Base-by-base conservation (phyloP, 1,140 invertebrate species). In the Drosophila malerkotliana region DNA sequence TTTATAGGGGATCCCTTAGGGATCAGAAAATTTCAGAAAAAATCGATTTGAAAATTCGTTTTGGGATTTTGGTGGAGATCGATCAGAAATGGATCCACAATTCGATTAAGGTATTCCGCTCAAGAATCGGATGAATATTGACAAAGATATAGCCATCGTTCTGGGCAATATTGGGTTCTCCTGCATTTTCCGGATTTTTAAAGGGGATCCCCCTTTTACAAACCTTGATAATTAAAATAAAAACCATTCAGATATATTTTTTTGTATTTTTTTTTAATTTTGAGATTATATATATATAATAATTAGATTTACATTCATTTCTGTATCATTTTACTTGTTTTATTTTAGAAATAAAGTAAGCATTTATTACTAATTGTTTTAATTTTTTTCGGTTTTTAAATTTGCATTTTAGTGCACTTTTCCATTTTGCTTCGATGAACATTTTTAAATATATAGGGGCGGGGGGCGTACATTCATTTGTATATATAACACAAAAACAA, bases 331-430 rank as follows among this genome's bases (percentile, higher is more conserved):
- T 82, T 88, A 88, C 83, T 88, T 88, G 83, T 88, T 87, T 88
- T 88, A 88, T 88, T 88, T 88, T 88, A 77, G 83, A 88, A 88
- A 88, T 88, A 88, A 88, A 88, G 83, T 88, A 88, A 88, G 83
- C 83, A 88, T 88, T 87, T 88, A 88, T 87, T 82, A 88, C 82
- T 87, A 88, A 83, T 82, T 77, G 32, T 69, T 61, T 76, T 51
- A 58, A 45, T 78, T 61, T 45, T 73, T 37, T 47, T 41, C 53
- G 39, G 58, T 73, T 63, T 76, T 84, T 79, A 68, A 61, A 83
- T 76, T 67, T 88, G 83, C 82, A 85, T 62, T 79, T 78, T 68
- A 72, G 82, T 85, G 78, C 78, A 74, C 52, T 55, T 73, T 74
- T 55, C 51, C 57, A 71, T 81, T 80, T 85, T 71, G 64, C 76